phyloP scores from a whole-genome alignment of 2,113 vertebrate genomes.

The Oenanthe oenanthe region DNA sequence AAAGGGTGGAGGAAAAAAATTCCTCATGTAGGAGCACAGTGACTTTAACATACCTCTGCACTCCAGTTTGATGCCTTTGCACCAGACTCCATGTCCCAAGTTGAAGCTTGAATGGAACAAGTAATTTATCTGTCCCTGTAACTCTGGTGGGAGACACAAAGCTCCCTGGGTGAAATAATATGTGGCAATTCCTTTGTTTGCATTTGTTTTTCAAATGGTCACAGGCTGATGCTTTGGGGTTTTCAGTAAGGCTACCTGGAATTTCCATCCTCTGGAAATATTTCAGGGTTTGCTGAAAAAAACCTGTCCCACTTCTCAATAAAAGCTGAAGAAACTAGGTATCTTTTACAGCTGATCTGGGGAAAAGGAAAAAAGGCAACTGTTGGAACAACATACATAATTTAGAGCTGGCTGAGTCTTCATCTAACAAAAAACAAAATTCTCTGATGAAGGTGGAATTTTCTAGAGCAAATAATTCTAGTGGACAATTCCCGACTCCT shows the following conservation, averaged over 20 bases:
- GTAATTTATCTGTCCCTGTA: background rate
- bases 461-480: background rate
- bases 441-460: background rate
- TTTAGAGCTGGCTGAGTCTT: background rate
- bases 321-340: background rate
- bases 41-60: background rate
- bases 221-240: background rate
- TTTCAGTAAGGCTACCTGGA: background rate
- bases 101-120: background rate
- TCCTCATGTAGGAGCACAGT: background rate
- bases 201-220: background rate
- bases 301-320: background rate
- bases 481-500: background rate
- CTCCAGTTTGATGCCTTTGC: background rate
- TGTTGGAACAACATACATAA: background rate
- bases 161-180: background rate
- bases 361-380: background rate
- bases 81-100: background rate
- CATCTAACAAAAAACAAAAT: background rate
- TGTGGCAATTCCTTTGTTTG: background rate
- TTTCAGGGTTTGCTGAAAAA: background rate
- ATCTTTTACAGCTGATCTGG: background rate
- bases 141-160: background rate
- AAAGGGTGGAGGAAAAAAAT: background rate
- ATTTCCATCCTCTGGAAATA: background rate